Percentiles rank a stretch among this genome's conserved stretches.
Conservation (phyloP, 1,140 invertebrate species). For the Orius laevigatus region DNA sequence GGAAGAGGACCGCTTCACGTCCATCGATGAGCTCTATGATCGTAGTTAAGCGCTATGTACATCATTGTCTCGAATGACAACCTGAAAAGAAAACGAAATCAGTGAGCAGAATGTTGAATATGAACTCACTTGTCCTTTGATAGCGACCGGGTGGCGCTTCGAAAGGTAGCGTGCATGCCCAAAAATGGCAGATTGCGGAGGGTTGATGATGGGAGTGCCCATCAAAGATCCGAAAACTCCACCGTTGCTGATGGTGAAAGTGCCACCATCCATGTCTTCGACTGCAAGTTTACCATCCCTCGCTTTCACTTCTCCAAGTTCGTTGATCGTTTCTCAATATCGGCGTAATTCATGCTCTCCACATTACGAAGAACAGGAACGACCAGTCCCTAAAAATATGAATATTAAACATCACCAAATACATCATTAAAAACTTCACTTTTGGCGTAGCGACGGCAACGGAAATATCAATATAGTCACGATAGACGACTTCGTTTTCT, state of each 20-base stretch:
- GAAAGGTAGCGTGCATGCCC: constrained; percentile 89
- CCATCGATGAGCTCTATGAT: constrained; percentile 98
- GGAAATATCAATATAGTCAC: constrained; percentile 96
- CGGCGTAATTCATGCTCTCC: constrained; percentile 89
- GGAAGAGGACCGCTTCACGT: constrained; percentile 94
- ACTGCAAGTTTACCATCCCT: constrained; percentile 71
- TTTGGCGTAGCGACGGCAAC: constrained; percentile 99
- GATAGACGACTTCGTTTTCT: constrained; percentile 87
- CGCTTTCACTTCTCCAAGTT: constrained; percentile 90
- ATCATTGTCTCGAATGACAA: constrained; percentile 98
- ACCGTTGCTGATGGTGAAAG: constrained; percentile 98
- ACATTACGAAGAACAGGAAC: constrained; percentile 95
- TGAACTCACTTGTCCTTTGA: constrained; percentile 95
- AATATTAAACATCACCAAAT: no score
- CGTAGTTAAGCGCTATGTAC: constrained; percentile 97
- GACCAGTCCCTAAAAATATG: no score
- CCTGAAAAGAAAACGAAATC: no score
- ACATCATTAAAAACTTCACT: no score
- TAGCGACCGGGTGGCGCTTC: constrained; percentile 66
- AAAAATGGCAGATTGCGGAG: constrained; percentile 98
- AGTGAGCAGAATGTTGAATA: no score
- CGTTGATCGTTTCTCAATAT: constrained; percentile 83
- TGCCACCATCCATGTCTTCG: constrained; percentile 99
- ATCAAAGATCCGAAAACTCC: constrained; percentile 97
- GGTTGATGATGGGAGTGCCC: constrained; percentile 99